Conservation (phyloP, 2,113 vertebrate genomes). For the Neofelis nebulosa region DNA sequence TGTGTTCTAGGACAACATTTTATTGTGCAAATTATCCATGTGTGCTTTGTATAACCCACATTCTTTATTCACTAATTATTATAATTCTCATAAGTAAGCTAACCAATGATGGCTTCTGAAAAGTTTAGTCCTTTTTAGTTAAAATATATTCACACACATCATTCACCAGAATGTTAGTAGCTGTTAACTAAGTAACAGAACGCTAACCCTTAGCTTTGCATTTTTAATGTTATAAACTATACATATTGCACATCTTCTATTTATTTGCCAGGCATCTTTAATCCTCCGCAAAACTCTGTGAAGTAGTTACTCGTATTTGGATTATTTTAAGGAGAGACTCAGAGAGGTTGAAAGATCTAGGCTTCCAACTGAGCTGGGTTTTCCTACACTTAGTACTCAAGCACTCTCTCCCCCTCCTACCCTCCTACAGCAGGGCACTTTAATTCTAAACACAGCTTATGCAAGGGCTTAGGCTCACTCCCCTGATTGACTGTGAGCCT, state of each 20-base stretch:
- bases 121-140: background rate
- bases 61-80: background rate
- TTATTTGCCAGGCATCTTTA: background rate
- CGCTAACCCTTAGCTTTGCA: background rate
- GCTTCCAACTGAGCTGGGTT: background rate
- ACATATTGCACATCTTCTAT: background rate
- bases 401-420: background rate
- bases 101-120: background rate
- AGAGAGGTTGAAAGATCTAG: background rate
- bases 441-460: background rate
- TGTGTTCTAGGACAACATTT: background rate
- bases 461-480: background rate
- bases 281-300: background rate
- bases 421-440: background rate
- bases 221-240: background rate
- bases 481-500: background rate
- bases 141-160: background rate
- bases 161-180: background rate
- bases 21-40: background rate
- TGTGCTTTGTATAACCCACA: background rate
- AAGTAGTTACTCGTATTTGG: background rate
- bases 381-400: no score
- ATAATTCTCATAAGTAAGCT: background rate
- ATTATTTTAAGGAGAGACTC: background rate
- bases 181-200: background rate